Evolutionary conservation across 1,140 invertebrate species (phyloP).

Genomic region (Microplitis demolitor): DNA sequence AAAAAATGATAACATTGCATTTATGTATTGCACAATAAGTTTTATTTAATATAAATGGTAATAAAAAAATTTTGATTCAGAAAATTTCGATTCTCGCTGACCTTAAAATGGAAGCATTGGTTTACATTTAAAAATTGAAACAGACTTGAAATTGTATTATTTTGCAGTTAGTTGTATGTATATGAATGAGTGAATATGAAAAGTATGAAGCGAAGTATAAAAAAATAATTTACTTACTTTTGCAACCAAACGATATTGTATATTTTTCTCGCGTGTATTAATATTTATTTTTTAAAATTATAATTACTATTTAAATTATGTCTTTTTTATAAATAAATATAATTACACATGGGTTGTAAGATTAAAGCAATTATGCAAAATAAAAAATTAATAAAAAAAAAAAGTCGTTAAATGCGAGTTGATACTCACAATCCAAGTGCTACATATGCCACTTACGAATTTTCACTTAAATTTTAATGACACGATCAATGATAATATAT

Average conservation of each 20-base stretch:
- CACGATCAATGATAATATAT: too few species aligned
- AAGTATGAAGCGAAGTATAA: background rate
- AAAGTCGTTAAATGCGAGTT: too few species aligned
- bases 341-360: too few species aligned
- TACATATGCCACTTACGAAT: too few species aligned
- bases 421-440: too few species aligned
- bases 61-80: background rate
- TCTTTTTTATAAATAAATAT: background rate
- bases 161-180: background rate
- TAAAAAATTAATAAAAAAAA: too few species aligned
- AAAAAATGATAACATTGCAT: background rate
- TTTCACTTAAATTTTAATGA: too few species aligned
- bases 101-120: background rate
- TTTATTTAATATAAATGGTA: background rate
- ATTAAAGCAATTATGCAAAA: too few species aligned
- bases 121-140: background rate
- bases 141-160: background rate
- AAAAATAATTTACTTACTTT: slow-evolving; percentile 24
- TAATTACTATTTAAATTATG: background rate
- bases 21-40: background rate
- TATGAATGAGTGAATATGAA: slow-evolving; percentile 4
- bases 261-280: slow-evolving; percentile 3
- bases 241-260: slow-evolving; percentile 15
- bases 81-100: slow-evolving; percentile 18
- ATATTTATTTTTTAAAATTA: slow-evolving; percentile 20